Evolutionary conservation across 2,113 vertebrate genomes (phyloP), one percentile per base, ranked within the genome.

Genomic region (Nesoenas mayeri): DNA sequence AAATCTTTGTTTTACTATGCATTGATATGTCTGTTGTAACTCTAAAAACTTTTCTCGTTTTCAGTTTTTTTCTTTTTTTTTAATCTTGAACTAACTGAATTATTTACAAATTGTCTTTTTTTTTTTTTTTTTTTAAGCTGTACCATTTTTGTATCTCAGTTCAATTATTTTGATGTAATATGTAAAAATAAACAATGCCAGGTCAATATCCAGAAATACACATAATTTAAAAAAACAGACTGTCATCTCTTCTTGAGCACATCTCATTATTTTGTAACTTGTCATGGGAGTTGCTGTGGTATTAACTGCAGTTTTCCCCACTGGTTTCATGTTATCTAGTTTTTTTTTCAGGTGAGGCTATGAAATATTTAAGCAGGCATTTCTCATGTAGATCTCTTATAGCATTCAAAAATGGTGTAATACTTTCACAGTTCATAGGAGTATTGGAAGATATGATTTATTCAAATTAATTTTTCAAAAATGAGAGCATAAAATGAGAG

Each of bases 11-110:
- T 10, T 70, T 57, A 57, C 0, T 2, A 2, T 22, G 38, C 62
- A 61, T 91, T 86, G 14, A 65, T 86, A 73, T 60, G 80, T 89
- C 51, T 77, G 1, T 3, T 38, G 32, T 38, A 62, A 14, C 2
- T 61, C 4, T 2, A 75, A 71, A 34, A 13, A 1, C 1, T 2
- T 65, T 70, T 19, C 36, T 6, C 19, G 40, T 48, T 34, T 25
- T 26, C 4, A 32, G 3, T 9, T 22, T 66, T 48, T 32, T 48
- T 3, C 17, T 18, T 60, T 50, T 19, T 56, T 20, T 61, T 40
- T 29, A n/a, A 42, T 79, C 31, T 80, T 0, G 0, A 54, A 31
- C 1, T 9, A 69, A 25, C 3, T 17, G 3, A 75, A 44, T 74
- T 61, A 57, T 66, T 53, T 74, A 26, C 25, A 21, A 32, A 38